A percentile compares a stretch with the other conserved stretches of the same genome.
Evolutionary conservation across 2,888 invertebrate genomes (phyloP).

Genomic region (Eutolmus rufibarbis): DNA sequence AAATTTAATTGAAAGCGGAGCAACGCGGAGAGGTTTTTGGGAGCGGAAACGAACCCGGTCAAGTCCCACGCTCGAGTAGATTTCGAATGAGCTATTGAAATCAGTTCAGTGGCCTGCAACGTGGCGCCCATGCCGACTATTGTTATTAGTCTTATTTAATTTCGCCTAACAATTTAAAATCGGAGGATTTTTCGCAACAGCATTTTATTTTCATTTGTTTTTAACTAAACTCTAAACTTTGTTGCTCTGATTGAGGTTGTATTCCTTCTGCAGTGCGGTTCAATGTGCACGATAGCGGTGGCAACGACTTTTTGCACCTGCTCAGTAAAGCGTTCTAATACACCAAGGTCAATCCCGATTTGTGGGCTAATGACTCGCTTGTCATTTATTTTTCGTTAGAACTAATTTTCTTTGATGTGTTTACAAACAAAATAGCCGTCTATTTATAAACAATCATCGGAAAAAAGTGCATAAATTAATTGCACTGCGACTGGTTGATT

Average conservation of each 20-base stretch:
- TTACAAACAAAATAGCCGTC: not conserved
- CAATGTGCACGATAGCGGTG: not conserved
- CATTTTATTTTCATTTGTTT: not conserved
- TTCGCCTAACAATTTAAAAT: not conserved
- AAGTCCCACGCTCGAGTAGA: slow-evolving; percentile 4
- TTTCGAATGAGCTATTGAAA: not conserved
- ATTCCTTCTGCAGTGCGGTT: not conserved
- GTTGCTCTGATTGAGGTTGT: too few relatives aligned
- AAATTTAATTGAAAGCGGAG: not conserved
- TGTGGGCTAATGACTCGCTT: not conserved
- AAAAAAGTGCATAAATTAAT: slow-evolving; percentile 2
- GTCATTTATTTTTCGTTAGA: not conserved
- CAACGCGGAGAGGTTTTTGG: not conserved
- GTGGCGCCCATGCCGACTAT: not conserved
- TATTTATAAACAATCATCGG: not conserved
- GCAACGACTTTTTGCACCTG: not conserved
- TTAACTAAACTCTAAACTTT: not conserved
- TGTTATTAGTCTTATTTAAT: not conserved
- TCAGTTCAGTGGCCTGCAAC: slow-evolving; percentile 10
- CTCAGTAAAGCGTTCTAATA: not conserved
- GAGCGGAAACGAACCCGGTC: not conserved
- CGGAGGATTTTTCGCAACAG: not conserved
- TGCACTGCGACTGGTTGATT: not conserved
- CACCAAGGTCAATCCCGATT: not conserved
- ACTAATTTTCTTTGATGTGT: not conserved